phyloP scores from a whole-genome alignment of 2,888 invertebrate species.

The Linyphia triangularis region DNA sequence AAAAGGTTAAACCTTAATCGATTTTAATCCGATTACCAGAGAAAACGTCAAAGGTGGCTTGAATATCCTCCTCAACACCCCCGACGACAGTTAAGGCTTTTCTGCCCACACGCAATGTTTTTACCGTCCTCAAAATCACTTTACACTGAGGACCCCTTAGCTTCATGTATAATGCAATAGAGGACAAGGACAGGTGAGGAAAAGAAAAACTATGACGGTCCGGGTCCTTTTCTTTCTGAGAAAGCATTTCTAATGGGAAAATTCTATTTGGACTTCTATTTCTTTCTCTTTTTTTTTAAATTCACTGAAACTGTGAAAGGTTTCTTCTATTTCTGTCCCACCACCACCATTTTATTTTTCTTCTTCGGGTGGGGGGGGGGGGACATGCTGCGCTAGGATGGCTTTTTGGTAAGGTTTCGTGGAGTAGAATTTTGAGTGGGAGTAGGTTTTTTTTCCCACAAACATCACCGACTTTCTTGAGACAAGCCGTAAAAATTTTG shows the following conservation, averaged over 20 bases:
- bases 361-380: neutral
- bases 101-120: neutral
- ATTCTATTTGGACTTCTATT: constrained; percentile 67
- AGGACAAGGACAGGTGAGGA: neutral
- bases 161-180: constrained; percentile 65
- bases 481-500: too few relatives aligned
- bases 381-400: neutral
- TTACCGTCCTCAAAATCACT: constrained; percentile 19
- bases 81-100: neutral
- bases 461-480: too few relatives aligned
- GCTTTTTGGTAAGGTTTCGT: neutral
- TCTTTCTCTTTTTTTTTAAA: constrained; percentile 16
- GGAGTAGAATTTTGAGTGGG: constrained; percentile 36
- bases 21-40: neutral
- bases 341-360: neutral
- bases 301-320: constrained; percentile 59
- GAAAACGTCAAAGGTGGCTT: neutral
- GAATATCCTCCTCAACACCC: neutral
- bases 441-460: neutral
- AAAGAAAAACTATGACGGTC: neutral
- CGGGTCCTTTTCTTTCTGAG: constrained; percentile 28
- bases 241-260: constrained; percentile 67
- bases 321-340: constrained; percentile 10
- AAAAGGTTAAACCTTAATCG: neutral
- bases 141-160: constrained; percentile 12